phyloP scores from a whole-genome alignment of 1,140 invertebrate species.

The Pseudomyrmex dendroicus region DNA sequence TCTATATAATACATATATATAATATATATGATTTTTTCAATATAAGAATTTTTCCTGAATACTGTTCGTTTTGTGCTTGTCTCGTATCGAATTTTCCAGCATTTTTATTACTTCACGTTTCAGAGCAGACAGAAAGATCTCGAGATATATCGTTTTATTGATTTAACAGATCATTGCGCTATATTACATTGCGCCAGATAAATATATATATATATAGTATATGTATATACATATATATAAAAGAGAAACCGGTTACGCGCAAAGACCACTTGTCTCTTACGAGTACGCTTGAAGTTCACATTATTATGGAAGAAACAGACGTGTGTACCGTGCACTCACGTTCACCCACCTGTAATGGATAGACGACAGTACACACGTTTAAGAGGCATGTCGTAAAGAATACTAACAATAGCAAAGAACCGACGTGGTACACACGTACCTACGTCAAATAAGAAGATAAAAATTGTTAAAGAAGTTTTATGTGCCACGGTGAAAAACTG shows the following conservation, averaged over 20 bases:
- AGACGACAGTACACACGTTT: neutral
- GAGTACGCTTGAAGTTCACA: neutral
- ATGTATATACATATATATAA: too few relatives aligned
- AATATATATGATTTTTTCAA: neutral
- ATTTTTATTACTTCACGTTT: slow-evolving; percentile 3
- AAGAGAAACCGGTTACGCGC: neutral
- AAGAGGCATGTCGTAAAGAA: slow-evolving; percentile 13
- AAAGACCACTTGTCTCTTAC: neutral
- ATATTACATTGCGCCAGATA: neutral
- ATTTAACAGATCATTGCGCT: slow-evolving; percentile 17
- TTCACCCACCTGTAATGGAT: neutral
- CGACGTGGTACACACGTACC: neutral
- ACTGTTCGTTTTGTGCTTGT: neutral
- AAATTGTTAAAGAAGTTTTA: slow-evolving; percentile 46
- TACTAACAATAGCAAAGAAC: slow-evolving; percentile 2
- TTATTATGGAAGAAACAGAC: slow-evolving; percentile 21
- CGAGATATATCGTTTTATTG: slow-evolving; percentile 11
- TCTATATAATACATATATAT: too few relatives aligned
- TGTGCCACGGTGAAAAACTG: slow-evolving; percentile 5
- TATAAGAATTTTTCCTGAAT: neutral
- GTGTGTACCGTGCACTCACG: neutral
- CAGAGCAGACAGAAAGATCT: neutral
- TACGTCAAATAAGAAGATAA: slow-evolving; percentile 20
- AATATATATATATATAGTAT: neutral
- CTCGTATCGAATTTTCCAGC: slow-evolving; percentile 18